A percentile compares a stretch with the other conserved stretches of the same genome.
phyloP scores from a whole-genome alignment of 2,797 vertebrate species.

The Alauda arvensis region DNA sequence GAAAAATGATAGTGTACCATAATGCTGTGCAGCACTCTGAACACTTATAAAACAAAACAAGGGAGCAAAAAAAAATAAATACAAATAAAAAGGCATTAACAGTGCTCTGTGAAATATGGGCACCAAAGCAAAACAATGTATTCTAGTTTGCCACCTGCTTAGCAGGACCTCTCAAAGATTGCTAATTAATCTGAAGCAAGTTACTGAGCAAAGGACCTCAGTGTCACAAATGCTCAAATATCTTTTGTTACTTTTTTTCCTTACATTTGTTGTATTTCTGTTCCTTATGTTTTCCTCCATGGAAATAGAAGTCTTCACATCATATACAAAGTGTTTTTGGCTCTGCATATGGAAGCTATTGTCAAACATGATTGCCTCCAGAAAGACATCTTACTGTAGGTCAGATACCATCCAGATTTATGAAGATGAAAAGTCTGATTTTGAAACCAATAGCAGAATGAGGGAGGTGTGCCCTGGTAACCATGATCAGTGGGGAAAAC shows the following conservation, averaged over 20 bases:
- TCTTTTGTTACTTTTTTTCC: background rate
- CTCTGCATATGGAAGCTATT: background rate
- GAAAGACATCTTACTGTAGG: background rate
- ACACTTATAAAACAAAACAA: slow-evolving; percentile 66
- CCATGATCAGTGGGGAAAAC: background rate
- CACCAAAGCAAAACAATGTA: slow-evolving; percentile 24
- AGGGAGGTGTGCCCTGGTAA: background rate
- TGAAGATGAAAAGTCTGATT: background rate
- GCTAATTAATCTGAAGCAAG: slow-evolving; percentile 2
- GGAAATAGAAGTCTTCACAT: background rate
- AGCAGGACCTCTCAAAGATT: background rate
- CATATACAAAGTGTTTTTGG: background rate
- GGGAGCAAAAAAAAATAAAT: slow-evolving; percentile 47
- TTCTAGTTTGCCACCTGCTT: slow-evolving; percentile 31
- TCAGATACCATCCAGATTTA: background rate
- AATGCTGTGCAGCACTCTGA: slow-evolving; percentile 47
- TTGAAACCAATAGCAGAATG: background rate
- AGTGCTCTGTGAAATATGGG: slow-evolving; percentile 34
- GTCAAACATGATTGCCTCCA: background rate
- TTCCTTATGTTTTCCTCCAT: background rate
- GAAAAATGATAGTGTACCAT: slow-evolving; percentile 70
- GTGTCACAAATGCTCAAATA: background rate
- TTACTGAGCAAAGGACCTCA: background rate
- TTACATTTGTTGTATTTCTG: background rate
- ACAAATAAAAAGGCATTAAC: slow-evolving; percentile 48